Base-by-base conservation (phyloP, 2,888 invertebrate genomes). In the Lasioglossum zephyrum region DNA sequence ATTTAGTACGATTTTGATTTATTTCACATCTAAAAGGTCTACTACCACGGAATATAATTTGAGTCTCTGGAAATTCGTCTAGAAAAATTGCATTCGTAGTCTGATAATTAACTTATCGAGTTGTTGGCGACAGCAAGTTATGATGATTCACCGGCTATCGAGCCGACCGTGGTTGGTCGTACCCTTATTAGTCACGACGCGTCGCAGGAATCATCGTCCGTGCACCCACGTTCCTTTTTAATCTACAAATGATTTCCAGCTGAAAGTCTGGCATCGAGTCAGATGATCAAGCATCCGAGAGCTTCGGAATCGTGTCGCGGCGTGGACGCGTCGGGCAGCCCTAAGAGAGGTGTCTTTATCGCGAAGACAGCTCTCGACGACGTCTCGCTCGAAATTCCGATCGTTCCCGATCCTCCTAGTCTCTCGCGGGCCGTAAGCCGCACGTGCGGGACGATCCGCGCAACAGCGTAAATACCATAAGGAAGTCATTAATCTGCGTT, bases 401-500 rank as follows among this genome's bases (percentile, higher is more conserved):
- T 77, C 84, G 82, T 84, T 57, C 75, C 66, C 47, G 77, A 75
- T 75, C 53, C 72, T 79, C 47, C 74, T 22, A 26, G 47, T 18
- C 63, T 9, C 36, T 31, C 36, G 31, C 9, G n/a, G n/a, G n/a
- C 4, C 57, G 57, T 57, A 57, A 41, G 70, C 13, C 79, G 74
- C 41, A 49, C 70, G 53, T 76, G 76, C 78, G 73, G 75, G 53
- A 74, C 57, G 69, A 69, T 26, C 60, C 63, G 11, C 47, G 63
- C 75, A 44, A 41, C 44, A 74, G 9, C 82, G 78, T 79, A 86
- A 86, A 89, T 73, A 79, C 86, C 87, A 86, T 49, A 66, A 89
- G 89, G 87, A 89, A 89, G 87, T 87, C 87, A 81, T 89, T 89
- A 86, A 89, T 89, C 84, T 77, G 39, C 78, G 72, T 70, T 31